A percentile compares a stretch with the other conserved stretches of the same genome.
Conservation (phyloP, 1,140 invertebrate species). For the Penaeus chinensis region DNA sequence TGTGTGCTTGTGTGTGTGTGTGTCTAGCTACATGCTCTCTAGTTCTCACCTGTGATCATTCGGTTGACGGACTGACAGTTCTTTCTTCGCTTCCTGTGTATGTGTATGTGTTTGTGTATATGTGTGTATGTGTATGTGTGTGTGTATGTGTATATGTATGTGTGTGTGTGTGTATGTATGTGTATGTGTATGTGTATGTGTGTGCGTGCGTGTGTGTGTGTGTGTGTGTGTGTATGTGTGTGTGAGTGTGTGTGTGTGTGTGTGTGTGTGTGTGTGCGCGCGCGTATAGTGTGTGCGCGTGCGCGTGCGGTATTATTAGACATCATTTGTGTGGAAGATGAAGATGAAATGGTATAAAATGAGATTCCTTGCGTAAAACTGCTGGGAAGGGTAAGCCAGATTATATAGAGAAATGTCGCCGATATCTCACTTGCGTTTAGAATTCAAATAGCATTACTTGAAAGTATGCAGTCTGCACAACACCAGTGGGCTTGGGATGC, state of each 20-base stretch:
- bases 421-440: too few species aligned
- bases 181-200: neutral
- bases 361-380: too few species aligned
- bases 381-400: too few species aligned
- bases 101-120: neutral
- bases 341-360: too few species aligned
- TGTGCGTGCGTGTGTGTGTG: neutral
- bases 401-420: too few species aligned
- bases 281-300: neutral
- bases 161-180: neutral
- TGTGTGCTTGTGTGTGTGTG: neutral
- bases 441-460: too few species aligned
- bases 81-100: neutral
- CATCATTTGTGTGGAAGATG: too few species aligned
- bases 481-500: too few species aligned
- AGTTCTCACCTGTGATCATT: slow-evolving; percentile 10
- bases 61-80: neutral
- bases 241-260: too few species aligned
- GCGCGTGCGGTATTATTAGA: neutral
- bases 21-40: neutral
- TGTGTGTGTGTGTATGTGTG: too few species aligned
- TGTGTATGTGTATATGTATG: neutral
- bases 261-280: neutral
- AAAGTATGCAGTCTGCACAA: too few species aligned
- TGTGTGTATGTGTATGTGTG: neutral